Conservation (phyloP, 1,140 invertebrate genomes). For the Episyrphus balteatus region DNA sequence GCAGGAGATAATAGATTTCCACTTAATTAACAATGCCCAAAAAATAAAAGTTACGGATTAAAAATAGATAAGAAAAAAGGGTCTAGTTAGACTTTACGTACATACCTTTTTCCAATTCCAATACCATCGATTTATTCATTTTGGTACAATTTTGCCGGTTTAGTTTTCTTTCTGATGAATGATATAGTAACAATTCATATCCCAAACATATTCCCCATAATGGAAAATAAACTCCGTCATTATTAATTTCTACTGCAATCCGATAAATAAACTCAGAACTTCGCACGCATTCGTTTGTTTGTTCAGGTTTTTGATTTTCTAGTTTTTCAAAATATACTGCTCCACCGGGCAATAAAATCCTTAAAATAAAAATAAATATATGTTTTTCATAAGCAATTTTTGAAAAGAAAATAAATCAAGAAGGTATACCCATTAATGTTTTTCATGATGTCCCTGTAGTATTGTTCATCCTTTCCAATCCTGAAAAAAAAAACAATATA, state of each 20-base stretch:
- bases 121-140: constrained; percentile 44
- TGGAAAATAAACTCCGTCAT: constrained; percentile 64
- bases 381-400: not conserved
- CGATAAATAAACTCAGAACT: constrained; percentile 51
- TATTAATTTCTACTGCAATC: constrained; percentile 54
- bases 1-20: no score
- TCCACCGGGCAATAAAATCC: constrained; percentile 67
- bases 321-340: constrained; percentile 48
- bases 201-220: constrained; percentile 82
- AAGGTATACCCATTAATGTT: constrained; percentile 55
- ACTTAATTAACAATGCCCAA: no score
- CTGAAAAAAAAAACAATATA: constrained; percentile 8
- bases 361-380: constrained; percentile 19
- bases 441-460: constrained; percentile 38
- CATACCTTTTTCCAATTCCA: constrained; percentile 50
- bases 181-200: constrained; percentile 65
- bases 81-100: no score
- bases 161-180: constrained; percentile 47
- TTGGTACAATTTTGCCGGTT: constrained; percentile 47
- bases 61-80: no score
- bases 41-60: no score
- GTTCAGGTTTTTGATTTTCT: constrained; percentile 48
- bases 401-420: not conserved
- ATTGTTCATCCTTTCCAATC: constrained; percentile 19
- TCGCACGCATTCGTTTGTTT: constrained; percentile 37